Evolutionary conservation across 2,888 invertebrate species (phyloP).

Genomic region (Apotomis capreana): DNA sequence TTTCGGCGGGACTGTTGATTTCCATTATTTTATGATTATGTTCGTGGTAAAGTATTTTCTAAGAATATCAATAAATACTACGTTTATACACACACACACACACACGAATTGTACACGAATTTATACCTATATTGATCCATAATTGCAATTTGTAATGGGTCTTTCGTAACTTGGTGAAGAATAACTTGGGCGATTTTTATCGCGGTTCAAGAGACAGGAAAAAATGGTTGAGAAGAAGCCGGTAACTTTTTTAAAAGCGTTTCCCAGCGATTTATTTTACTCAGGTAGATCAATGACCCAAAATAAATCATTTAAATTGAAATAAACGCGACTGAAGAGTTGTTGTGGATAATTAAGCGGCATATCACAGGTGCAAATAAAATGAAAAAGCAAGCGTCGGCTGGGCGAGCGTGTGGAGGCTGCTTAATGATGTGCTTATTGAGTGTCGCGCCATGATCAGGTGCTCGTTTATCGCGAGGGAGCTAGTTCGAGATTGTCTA

Average conservation of each 20-base stretch:
- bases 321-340: not conserved
- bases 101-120: too few species aligned
- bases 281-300: too few species aligned
- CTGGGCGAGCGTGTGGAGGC: not conserved
- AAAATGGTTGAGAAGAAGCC: too few species aligned
- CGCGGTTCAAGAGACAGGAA: too few species aligned
- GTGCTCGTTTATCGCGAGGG: not conserved
- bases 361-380: conserved; percentile 15
- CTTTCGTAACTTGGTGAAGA: too few species aligned
- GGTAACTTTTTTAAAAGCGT: too few species aligned
- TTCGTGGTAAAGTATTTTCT: conserved; percentile 9
- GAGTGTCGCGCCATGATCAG: conserved; percentile 6
- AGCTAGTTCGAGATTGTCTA: not conserved
- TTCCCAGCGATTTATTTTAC: too few species aligned
- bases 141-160: too few species aligned
- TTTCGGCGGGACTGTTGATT: not conserved
- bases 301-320: too few species aligned
- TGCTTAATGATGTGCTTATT: conserved; percentile 15
- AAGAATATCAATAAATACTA: conserved; percentile 13
- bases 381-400: conserved; percentile 1
- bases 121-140: too few species aligned
- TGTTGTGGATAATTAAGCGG: not conserved
- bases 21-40: not conserved
- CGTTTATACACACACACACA: too few species aligned
- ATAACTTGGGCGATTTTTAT: too few species aligned